These are phyloP conservation scores for Philopedon plagiatum DNA, from an alignment of 2,888 invertebrate genomes.

Conservation along the genomic window DNA sequence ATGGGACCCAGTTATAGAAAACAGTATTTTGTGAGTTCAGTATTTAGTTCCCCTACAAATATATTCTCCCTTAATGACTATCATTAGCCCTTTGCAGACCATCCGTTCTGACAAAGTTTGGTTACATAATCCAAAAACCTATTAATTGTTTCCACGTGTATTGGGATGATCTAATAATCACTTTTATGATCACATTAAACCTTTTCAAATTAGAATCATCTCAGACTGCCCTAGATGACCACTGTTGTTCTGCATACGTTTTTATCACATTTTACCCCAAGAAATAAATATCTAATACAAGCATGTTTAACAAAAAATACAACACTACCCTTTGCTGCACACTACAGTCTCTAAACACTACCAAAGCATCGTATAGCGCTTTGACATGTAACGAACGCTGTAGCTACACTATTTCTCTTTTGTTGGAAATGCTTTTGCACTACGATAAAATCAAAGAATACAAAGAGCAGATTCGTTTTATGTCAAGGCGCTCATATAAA, in stretches of 20 bases:
- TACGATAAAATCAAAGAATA: no score
- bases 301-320: background rate
- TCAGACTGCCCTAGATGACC: no score
- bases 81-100: background rate
- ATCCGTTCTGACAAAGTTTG: no score
- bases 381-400: background rate
- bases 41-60: background rate
- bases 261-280: no score
- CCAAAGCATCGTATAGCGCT: background rate
- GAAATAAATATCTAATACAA: no score
- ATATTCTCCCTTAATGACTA: background rate
- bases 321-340: background rate
- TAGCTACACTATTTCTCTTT: no score
- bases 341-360: background rate
- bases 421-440: no score
- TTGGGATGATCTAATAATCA: no score
- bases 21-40: conserved; percentile 11
- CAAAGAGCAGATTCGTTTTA: background rate
- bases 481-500: conserved; percentile 14
- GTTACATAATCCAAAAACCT: background rate
- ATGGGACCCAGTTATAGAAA: conserved; percentile 2
- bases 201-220: no score
- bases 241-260: no score
- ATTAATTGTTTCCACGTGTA: no score
- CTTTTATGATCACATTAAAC: no score